Percentiles rank a stretch among this genome's conserved stretches.
phyloP scores from a whole-genome alignment of 2,797 vertebrate genomes.

The Triplophysa yarkandensis region DNA sequence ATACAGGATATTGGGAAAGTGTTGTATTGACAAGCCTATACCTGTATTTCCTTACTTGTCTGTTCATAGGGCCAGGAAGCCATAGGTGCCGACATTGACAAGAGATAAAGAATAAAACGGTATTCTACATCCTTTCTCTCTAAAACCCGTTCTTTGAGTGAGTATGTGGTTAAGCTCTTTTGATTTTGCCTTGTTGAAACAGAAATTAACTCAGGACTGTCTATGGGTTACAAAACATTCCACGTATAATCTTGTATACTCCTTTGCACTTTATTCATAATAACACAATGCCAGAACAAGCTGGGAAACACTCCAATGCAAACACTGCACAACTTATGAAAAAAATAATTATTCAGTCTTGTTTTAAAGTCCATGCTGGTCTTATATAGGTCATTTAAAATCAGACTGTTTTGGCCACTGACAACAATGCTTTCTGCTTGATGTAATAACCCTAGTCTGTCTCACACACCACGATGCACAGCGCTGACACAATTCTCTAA shows the following conservation, averaged over 20 bases:
- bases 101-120: not conserved
- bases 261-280: not conserved
- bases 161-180: not conserved
- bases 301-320: not conserved
- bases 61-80: constrained; percentile 35
- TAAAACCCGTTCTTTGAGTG: not conserved
- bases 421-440: constrained; percentile 61
- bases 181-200: not conserved
- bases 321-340: not conserved
- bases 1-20: constrained; percentile 58
- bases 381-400: constrained; percentile 69
- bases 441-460: constrained; percentile 56
- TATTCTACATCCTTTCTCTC: not conserved
- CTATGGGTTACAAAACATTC: not conserved
- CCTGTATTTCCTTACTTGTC: constrained; percentile 34
- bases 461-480: constrained; percentile 58
- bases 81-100: constrained; percentile 16
- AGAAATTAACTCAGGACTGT: not conserved
- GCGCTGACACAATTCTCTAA: constrained; percentile 59
- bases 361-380: constrained; percentile 56
- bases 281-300: not conserved
- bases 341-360: constrained; percentile 36
- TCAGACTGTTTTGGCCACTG: constrained; percentile 56
- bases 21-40: not conserved
- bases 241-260: not conserved